Base-by-base conservation (phyloP, 53 echinoderm and acorn worm species). In the Glandiceps talaboti region DNA sequence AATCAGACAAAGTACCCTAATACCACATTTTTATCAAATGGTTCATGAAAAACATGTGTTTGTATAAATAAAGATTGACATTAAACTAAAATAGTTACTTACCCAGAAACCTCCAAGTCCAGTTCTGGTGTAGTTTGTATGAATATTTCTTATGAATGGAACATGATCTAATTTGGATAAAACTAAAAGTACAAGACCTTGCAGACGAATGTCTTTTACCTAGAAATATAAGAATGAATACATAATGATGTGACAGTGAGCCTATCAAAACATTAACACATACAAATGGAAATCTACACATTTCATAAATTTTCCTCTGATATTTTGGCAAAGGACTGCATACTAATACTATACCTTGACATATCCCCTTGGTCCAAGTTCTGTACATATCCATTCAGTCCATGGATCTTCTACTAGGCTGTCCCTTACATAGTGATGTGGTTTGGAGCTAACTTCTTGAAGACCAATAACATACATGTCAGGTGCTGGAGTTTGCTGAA, bases 391-490 rank as follows among this genome's bases (percentile, higher is more conserved):
- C 28, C 79, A 85, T 76, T 90, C 90, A 12, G 96, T 95, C 96
- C 96, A 95, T 29, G 96, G 96, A 80, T 95, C 96, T 82, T 90
- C 90, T n/a, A 82, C 75, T 73, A 95, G 82, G 82, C 85, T 83
- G 85, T 88, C 92, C 85, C 90, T 92, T 28, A 95, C 81, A 79
- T 90, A 84, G 80, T 95, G 92, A 76, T 95, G 96, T 14, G 96
- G 96, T 76, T 95, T 95, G 73, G 90, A 90, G 75, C 96, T 95
- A 82, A 95, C 92, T 77, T 95, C 96, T 80, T 95, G 96, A 26
- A 95, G 86, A 14, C 91, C 89, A 73, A 92, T 77, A 30, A 85
- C 79, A 82, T 90, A 95, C 30, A 95, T 84, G 84, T 95, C 96
- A 1, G 92, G 94, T 45, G 20, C 64, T 29, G 90, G 84, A 33